phyloP scores from a whole-genome alignment of 1,140 invertebrate species.

The Acyrthosiphon pisum region DNA sequence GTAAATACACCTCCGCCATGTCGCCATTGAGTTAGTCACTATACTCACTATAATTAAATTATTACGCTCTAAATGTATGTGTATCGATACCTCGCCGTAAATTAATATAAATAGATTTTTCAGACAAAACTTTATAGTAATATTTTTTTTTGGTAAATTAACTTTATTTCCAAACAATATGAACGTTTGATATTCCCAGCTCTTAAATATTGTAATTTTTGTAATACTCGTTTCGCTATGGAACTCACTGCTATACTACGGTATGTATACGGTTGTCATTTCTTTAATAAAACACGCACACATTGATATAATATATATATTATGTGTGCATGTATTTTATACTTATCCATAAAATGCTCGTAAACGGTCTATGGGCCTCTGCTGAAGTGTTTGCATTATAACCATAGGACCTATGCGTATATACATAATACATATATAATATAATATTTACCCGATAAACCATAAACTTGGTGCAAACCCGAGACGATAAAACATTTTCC shows the following conservation, averaged over 20 bases:
- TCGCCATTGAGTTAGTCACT: not conserved
- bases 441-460: constrained; percentile 32
- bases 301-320: not conserved
- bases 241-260: not conserved
- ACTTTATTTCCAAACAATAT: not conserved
- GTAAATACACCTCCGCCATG: not conserved
- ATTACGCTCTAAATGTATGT: not conserved
- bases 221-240: not conserved
- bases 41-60: too few species aligned
- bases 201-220: not conserved
- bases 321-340: not conserved
- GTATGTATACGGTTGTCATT: not conserved
- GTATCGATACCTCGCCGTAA: not conserved
- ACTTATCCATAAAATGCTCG: constrained; percentile 21
- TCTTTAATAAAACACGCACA: constrained; percentile 25
- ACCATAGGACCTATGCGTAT: not conserved
- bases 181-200: not conserved
- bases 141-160: not conserved
- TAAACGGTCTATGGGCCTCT: not conserved
- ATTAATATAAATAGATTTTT: not conserved
- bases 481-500: constrained; percentile 52
- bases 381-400: constrained; percentile 29
- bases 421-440: not conserved
- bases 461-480: constrained; percentile 40
- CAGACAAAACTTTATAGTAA: not conserved